These are phyloP conservation scores for Psilopsiagon aurifrons DNA, from an alignment of 2,113 vertebrate genomes.

Conservation along the genomic window DNA sequence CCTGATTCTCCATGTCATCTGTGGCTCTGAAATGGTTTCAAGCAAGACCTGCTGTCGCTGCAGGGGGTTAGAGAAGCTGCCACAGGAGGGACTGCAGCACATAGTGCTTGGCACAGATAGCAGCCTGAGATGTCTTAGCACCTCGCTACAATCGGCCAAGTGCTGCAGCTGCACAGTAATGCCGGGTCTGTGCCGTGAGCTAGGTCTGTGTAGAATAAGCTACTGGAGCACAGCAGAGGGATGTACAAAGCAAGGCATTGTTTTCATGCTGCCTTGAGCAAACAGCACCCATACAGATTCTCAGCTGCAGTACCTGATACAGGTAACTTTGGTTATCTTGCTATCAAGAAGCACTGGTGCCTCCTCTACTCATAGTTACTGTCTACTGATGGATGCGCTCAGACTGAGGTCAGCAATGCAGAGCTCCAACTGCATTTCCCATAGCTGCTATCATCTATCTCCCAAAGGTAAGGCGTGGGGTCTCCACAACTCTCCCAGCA, in stretches of 20 bases:
- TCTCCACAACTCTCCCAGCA: too few relatives aligned
- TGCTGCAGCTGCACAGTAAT: rapidly evolving
- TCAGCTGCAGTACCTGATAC: rapidly evolving
- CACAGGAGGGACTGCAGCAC: background rate
- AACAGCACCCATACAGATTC: rapidly evolving
- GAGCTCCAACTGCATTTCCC: background rate
- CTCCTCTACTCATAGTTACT: background rate
- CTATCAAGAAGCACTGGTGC: background rate
- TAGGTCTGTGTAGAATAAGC: rapidly evolving
- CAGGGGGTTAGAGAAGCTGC: background rate
- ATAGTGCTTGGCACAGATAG: background rate
- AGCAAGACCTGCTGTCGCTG: slow-evolving; percentile 7
- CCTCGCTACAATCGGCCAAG: background rate
- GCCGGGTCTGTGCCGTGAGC: rapidly evolving
- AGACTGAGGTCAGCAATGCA: background rate
- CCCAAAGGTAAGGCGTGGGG: background rate
- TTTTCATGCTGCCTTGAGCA: background rate
- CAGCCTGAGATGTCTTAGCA: background rate
- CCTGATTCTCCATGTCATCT: slow-evolving; percentile 21
- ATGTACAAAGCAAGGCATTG: too few relatives aligned
- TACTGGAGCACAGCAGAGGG: background rate
- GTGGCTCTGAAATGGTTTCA: slow-evolving; percentile 10
- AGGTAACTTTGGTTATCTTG: background rate
- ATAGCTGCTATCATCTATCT: rapidly evolving
- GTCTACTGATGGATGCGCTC: background rate